Evolutionary conservation across 2,888 invertebrate genomes (phyloP).

Genomic region (Acleris literana): DNA sequence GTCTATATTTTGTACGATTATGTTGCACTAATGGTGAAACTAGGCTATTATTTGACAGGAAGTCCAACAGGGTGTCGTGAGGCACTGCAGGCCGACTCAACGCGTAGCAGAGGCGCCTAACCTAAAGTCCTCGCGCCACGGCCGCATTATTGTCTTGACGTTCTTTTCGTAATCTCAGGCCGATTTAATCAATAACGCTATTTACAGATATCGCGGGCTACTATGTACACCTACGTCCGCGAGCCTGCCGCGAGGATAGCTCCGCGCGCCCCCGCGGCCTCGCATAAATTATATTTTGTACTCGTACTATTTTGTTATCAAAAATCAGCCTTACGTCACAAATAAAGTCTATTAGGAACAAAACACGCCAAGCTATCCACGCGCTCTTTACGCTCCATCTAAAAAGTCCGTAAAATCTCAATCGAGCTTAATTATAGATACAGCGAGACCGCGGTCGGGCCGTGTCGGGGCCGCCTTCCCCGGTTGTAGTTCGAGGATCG

Average conservation of each 20-base stretch:
- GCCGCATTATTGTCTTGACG: slow-evolving; percentile 66
- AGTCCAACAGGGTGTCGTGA: slow-evolving; percentile 51
- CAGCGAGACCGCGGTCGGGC: slow-evolving; percentile 43
- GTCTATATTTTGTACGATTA: slow-evolving; percentile 80
- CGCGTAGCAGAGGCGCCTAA: slow-evolving; percentile 3
- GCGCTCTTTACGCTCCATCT: slow-evolving; percentile 47
- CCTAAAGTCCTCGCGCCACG: slow-evolving; percentile 33
- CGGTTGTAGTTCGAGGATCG: slow-evolving; percentile 61
- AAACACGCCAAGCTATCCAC: slow-evolving; percentile 70
- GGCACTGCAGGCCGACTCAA: slow-evolving; percentile 53
- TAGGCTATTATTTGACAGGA: slow-evolving; percentile 48
- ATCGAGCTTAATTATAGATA: slow-evolving; percentile 48
- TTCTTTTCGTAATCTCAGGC: slow-evolving; percentile 54
- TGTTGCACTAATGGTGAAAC: slow-evolving; percentile 71
- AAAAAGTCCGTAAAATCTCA: slow-evolving; percentile 64
- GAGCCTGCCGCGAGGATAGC: slow-evolving; percentile 45
- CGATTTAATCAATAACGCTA: slow-evolving; percentile 51
- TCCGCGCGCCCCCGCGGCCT: slow-evolving; percentile 48
- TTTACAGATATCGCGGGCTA: slow-evolving; percentile 57
- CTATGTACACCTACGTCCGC: slow-evolving; percentile 56
- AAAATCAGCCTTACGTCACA: slow-evolving; percentile 75
- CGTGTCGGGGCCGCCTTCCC: slow-evolving; percentile 69
- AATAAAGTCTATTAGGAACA: slow-evolving; percentile 80
- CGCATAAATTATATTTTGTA: slow-evolving; percentile 62
- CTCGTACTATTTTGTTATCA: slow-evolving; percentile 70